These are phyloP conservation scores for Arothron firmamentum DNA, from an alignment of 2,113 vertebrate species.

Conservation along the genomic window DNA sequence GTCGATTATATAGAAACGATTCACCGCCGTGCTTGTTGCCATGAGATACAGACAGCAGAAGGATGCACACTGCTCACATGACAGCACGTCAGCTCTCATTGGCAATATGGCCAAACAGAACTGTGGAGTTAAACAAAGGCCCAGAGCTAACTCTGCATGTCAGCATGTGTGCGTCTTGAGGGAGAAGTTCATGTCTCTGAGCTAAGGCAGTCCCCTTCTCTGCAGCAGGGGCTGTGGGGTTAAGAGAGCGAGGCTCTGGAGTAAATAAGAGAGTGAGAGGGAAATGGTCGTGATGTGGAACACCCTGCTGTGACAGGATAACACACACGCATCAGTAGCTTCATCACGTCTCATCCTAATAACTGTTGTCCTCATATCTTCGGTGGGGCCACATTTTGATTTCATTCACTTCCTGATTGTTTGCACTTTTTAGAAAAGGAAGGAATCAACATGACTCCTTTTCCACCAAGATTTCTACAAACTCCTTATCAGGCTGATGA, in stretches of 20 bases:
- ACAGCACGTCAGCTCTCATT: conserved; percentile 46
- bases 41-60: conserved; percentile 34
- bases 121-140: conserved; percentile 13
- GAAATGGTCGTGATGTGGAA: conserved; percentile 31
- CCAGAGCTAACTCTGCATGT: conserved; percentile 18
- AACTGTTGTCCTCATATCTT: conserved; percentile 4
- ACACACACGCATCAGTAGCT: conserved; percentile 30
- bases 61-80: conserved; percentile 36
- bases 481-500: too few species aligned
- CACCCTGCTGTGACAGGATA: conserved; percentile 42
- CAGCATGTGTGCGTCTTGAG: conserved; percentile 25
- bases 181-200: conserved; percentile 58
- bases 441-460: too few species aligned
- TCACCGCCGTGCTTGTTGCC: conserved; percentile 36
- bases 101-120: conserved; percentile 32
- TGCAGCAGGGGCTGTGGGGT: conserved; percentile 11
- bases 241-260: conserved; percentile 15
- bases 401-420: not conserved
- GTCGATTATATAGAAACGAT: conserved; percentile 34
- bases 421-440: too few species aligned
- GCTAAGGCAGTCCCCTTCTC: conserved; percentile 13
- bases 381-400: too few species aligned
- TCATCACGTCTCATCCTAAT: conserved; percentile 18
- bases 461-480: too few species aligned
- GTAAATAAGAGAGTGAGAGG: conserved; percentile 7